phyloP scores from a whole-genome alignment of 2,113 vertebrate genomes.

The Corythaixoides concolor region DNA sequence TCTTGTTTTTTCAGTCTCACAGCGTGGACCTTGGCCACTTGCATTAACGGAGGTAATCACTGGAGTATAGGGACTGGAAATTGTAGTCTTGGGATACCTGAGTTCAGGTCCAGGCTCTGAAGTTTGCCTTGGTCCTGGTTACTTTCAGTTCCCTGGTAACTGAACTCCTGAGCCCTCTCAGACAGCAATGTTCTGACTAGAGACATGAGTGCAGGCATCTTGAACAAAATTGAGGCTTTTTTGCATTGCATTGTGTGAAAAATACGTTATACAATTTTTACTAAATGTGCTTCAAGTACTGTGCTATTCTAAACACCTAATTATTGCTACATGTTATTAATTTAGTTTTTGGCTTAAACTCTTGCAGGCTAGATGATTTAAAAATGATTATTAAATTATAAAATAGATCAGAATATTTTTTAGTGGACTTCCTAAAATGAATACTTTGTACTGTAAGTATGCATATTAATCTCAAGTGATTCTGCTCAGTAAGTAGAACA shows the following conservation, averaged over 20 bases:
- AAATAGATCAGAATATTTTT: not conserved
- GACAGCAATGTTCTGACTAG: not conserved
- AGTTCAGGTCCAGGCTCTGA: not conserved
- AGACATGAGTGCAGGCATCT: not conserved
- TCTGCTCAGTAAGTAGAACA: not conserved
- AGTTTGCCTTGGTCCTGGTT: not conserved
- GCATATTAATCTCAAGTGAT: not conserved
- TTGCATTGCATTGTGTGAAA: not conserved
- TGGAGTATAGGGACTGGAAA: not conserved
- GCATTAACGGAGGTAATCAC: not conserved
- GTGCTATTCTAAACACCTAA: not conserved
- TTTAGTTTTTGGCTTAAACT: not conserved
- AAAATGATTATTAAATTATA: not conserved
- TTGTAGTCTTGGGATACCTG: not conserved
- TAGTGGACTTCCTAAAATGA: not conserved
- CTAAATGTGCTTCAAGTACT: not conserved
- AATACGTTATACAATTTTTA: not conserved
- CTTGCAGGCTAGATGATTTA: not conserved
- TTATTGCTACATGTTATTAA: not conserved
- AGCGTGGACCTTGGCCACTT: not conserved
- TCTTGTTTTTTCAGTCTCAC: not conserved
- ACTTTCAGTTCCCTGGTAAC: not conserved
- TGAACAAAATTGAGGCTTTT: not conserved
- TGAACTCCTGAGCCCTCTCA: not conserved
- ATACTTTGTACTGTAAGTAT: not conserved